Base-by-base conservation (phyloP, 35 echinoderm and acorn worm species). In the Holothuria glaberrima region DNA sequence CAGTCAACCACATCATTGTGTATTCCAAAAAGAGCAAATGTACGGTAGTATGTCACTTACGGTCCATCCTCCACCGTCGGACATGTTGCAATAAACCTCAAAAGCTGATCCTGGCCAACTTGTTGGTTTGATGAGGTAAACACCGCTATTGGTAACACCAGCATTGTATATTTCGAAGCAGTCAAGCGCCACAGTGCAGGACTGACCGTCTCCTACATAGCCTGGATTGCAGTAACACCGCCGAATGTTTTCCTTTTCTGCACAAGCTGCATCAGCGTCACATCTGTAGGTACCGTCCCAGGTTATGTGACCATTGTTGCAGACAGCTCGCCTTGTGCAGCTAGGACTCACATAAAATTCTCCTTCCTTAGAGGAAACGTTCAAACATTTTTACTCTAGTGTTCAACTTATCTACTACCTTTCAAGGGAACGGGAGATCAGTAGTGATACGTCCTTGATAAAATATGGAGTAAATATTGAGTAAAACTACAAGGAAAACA, bases 81-180 rank as follows among this genome's bases (percentile, higher is more conserved):
- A 78, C 74, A 78, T 78, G 45, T 78, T 78, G 21, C 74, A 78
- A 20, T 44, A 78, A 36, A 48, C 74, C 20, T 36, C 74, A 78
- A 78, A 78, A 44, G 74, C 33, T 48, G 25, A 26, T 38, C 74
- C 74, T 2, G 74, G 33, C 33, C 45, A 78, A 20, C 34, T 24
- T 30, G 74, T 0, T 78, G 74, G 74, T 78, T 78, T 78, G 45
- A 78, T 78, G 18, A n/a, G 25, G 38, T 78, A 48, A n/a, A 78
- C 22, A 25, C 74, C 74, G 22, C 29, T 48, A 14, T 46, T 32
- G 9, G 21, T 78, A 17, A 46, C 12, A 9, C 74, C 74, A 46
- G 6, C 33, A 19, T 78, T 46, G 38, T 69, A 69, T 69, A 69
- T 69, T 27, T 69, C 66, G 9, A 30, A 21, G 28, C 45, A 59